phyloP scores from a whole-genome alignment of 2,113 vertebrate genomes.

The Chaetorhynchus papuensis region DNA sequence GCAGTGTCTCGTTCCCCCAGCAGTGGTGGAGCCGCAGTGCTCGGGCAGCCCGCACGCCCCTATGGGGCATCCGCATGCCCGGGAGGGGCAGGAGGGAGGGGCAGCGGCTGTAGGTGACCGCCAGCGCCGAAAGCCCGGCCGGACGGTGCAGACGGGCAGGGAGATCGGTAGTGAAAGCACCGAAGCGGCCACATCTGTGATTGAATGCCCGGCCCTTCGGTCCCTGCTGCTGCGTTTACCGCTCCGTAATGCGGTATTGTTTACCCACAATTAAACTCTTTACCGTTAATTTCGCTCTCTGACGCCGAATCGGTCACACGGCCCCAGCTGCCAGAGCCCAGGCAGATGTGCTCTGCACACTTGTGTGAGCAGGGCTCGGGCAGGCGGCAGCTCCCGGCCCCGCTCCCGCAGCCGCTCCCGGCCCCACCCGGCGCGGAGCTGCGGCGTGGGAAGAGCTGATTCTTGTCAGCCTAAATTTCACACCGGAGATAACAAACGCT shows the following conservation, averaged over 20 bases:
- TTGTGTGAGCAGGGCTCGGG: constrained; percentile 69
- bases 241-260: constrained; percentile 75
- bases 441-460: constrained; percentile 71
- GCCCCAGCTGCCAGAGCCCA: constrained; percentile 51
- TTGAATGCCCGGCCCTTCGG: background rate
- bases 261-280: constrained; percentile 81
- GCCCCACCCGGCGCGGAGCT: background rate
- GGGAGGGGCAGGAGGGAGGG: background rate
- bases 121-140: background rate
- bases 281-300: constrained; percentile 74
- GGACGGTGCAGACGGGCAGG: background rate
- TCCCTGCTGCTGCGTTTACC: constrained; percentile 71
- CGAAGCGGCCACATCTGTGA: constrained; percentile 71
- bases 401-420: background rate
- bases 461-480: constrained; percentile 83
- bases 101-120: background rate
- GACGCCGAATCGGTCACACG: constrained; percentile 66
- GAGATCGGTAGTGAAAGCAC: constrained; percentile 4
- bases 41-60: background rate
- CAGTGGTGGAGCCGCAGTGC: background rate
- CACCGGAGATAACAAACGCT: constrained; percentile 79
- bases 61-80: background rate
- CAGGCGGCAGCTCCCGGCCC: constrained; percentile 13
- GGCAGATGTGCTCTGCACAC: constrained; percentile 75
- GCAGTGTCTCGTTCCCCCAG: rapidly evolving